Percentiles rank a stretch among this genome's conserved stretches.
Evolutionary conservation across 1,140 invertebrate species (phyloP).

Genomic region (Bombus polaris): DNA sequence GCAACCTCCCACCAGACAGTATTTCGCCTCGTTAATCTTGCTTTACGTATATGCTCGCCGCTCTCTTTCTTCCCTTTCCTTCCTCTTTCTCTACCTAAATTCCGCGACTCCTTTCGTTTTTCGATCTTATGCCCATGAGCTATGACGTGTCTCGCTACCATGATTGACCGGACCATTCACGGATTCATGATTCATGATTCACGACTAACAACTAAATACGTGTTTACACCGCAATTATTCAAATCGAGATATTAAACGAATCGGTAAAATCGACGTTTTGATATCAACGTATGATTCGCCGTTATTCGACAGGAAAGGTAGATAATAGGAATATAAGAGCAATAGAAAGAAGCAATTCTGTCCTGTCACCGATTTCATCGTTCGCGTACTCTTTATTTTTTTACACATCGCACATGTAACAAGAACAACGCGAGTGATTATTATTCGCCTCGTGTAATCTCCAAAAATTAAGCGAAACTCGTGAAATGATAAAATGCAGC

Average conservation of each 20-base stretch:
- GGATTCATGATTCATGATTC: conserved; percentile 24
- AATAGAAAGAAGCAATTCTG: neutral
- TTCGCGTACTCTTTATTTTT: neutral
- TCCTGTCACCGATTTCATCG: neutral
- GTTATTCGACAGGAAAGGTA: neutral
- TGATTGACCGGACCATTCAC: neutral
- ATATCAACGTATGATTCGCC: neutral
- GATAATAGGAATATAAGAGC: neutral
- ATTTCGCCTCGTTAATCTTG: conserved; percentile 75
- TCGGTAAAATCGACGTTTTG: neutral
- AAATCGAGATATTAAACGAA: neutral
- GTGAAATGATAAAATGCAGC: conserved; percentile 64
- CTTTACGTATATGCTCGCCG: conserved; percentile 59
- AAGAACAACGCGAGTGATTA: conserved; percentile 46
- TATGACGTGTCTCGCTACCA: neutral
- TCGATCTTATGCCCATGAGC: neutral
- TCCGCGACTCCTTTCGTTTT: conserved; percentile 40
- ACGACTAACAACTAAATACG: neutral
- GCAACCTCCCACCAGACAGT: conserved; percentile 65
- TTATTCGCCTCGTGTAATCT: conserved; percentile 69
- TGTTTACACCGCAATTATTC: neutral
- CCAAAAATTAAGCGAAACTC: conserved; percentile 72
- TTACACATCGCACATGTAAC: neutral
- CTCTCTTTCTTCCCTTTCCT: neutral
- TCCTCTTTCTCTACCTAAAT: conserved; percentile 60